Evolutionary conservation across 2,797 vertebrate species (phyloP).

Genomic region (Lithobates pipiens): DNA sequence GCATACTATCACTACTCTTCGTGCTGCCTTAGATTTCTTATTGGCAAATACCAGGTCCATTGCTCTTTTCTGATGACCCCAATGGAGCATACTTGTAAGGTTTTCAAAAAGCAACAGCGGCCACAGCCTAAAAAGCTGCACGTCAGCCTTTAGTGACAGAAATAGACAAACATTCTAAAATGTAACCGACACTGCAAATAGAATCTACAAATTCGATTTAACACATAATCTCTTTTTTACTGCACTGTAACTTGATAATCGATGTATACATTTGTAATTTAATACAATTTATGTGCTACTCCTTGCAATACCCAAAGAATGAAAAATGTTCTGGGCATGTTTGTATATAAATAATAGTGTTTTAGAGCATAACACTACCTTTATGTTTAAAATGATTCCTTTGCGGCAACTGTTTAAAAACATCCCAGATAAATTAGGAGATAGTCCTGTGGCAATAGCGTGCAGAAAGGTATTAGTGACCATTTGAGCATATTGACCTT

Average conservation of each 20-base stretch:
- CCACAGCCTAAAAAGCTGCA: background rate
- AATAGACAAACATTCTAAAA: background rate
- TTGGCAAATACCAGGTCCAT: background rate
- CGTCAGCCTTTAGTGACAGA: background rate
- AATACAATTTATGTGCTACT: background rate
- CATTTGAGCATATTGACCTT: too few species aligned
- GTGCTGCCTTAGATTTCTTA: background rate
- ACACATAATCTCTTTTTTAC: background rate
- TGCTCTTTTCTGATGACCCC: too few species aligned
- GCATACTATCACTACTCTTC: background rate
- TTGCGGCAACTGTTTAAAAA: background rate
- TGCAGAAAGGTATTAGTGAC: too few species aligned
- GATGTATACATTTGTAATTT: background rate
- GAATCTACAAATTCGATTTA: background rate
- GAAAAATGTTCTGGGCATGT: background rate
- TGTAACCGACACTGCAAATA: background rate
- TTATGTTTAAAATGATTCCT: background rate
- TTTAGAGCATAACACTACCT: background rate
- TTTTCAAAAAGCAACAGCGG: background rate
- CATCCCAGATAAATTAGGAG: too few species aligned
- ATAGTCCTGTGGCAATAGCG: too few species aligned
- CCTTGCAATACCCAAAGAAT: background rate
- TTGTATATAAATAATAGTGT: slow-evolving; percentile 26
- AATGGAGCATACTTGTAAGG: background rate
- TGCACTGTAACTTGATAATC: background rate